These are phyloP conservation scores for Chrysochloris asiatica DNA, from an alignment of 2,113 vertebrate genomes.

Conservation along the genomic window DNA sequence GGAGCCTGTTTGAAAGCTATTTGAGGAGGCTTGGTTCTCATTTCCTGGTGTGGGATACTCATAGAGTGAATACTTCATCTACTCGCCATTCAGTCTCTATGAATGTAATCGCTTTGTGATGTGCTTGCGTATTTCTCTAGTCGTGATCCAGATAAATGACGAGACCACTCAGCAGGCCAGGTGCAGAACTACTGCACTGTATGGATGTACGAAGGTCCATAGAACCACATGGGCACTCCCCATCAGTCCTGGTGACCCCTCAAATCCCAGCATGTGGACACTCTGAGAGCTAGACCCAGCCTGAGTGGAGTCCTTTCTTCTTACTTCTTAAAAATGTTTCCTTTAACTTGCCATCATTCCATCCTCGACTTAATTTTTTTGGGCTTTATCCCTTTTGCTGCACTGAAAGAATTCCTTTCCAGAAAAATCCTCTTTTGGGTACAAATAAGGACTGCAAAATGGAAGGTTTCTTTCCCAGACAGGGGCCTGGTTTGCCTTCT, in stretches of 20 bases:
- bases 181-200: neutral
- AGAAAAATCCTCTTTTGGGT: neutral
- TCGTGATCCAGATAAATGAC: neutral
- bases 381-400: neutral
- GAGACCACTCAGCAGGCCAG: too few relatives aligned
- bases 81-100: neutral
- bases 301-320: too few relatives aligned
- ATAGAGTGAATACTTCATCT: neutral
- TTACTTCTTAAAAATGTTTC: neutral
- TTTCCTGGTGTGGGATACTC: neutral
- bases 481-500: neutral
- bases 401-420: neutral
- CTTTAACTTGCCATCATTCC: neutral
- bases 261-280: neutral
- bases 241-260: neutral
- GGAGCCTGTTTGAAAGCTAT: neutral
- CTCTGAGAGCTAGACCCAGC: neutral
- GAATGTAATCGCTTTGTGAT: too few relatives aligned
- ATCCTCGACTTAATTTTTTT: neutral
- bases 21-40: neutral
- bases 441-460: neutral
- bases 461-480: neutral
- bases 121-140: neutral
- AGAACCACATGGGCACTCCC: neutral
- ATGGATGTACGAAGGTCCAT: neutral